These are phyloP conservation scores for Harpalus rufipes DNA, from an alignment of 2,888 invertebrate species.

Conservation along the genomic window DNA sequence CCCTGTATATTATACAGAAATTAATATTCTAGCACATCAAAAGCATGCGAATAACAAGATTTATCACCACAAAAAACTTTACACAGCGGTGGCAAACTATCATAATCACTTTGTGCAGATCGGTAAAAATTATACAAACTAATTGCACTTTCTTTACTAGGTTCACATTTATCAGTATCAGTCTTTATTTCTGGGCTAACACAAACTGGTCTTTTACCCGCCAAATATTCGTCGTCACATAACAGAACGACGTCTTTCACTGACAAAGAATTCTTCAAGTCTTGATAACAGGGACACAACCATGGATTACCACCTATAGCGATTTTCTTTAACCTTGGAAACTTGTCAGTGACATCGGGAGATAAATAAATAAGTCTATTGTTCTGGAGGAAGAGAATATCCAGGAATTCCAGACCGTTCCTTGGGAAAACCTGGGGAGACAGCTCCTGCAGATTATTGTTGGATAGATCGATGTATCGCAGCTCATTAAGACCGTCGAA, in stretches of 20 bases:
- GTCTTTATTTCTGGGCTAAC: neutral
- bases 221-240: slow-evolving; percentile 44
- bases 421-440: neutral
- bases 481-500: neutral
- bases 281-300: slow-evolving; percentile 40
- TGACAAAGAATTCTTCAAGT: neutral
- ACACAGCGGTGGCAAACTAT: slow-evolving; percentile 47
- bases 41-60: slow-evolving; percentile 55
- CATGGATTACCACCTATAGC: slow-evolving; percentile 51
- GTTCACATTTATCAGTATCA: neutral
- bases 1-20: too few relatives aligned
- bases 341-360: neutral
- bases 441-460: slow-evolving; percentile 16
- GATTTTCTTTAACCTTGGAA: slow-evolving; percentile 1
- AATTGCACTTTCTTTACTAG: slow-evolving; percentile 12
- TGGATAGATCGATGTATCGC: slow-evolving; percentile 33
- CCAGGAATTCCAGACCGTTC: neutral
- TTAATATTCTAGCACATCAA: slow-evolving; percentile 47
- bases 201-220: slow-evolving; percentile 36
- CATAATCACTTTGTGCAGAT: slow-evolving; percentile 10
- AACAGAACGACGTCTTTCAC: slow-evolving; percentile 1
- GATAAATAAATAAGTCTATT: slow-evolving; percentile 32
- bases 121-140: slow-evolving; percentile 16
- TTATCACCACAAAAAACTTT: slow-evolving; percentile 37
- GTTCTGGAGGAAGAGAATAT: slow-evolving; percentile 23